Base-by-base conservation (phyloP, 2,888 invertebrate genomes). In the Melanchra persicariae region DNA sequence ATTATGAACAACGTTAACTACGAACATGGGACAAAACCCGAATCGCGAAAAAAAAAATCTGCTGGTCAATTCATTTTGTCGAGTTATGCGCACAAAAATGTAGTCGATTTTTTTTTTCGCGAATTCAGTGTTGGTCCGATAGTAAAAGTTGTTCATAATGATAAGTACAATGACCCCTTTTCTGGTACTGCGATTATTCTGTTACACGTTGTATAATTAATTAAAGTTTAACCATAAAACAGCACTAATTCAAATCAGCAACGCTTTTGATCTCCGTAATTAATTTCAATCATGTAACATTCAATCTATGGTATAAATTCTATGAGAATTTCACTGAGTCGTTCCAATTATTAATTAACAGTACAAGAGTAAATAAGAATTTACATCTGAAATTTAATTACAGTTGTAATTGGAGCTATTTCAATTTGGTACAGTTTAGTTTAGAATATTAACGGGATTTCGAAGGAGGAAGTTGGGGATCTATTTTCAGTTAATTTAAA, bases 261-360 rank as follows among this genome's bases (percentile, higher is more conserved):
- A 68, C 55, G 73, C 81, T 81, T 75, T 77, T 81, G 81, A 77
- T 70, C 65, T 77, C 34, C 69, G 49, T 69, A 81, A 80, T 81
- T 79, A 81, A 77, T 73, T 81, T 79, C 54, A 77, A 66, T 77
- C 77, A 57, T 66, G 54, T 81, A 81, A 77, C 63, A 64, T 69
- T 73, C 65, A 64, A 80, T 58, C 45, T 61, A 79, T 61, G 60
- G 43, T 30, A 73, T 47, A 30, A 60, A 66, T 73, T 59, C 47
- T 73, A 64, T 64, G 34, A 64, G 66, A 81, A 69, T 60, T 66
- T 62, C 65, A 73, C 57, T 73, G 24, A 80, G 37, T 51, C 55
- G 49, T 68, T 40, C 73, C 66, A 79, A 81, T 81, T 79, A 77
- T 73, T 79, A 63, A 64, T 79, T 68, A 49, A 77, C 81, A 76